A percentile compares a stretch with the other conserved stretches of the same genome.
These are phyloP conservation scores for Thryonomys swinderianus DNA, from an alignment of 2,113 vertebrate genomes.

Conservation along the genomic window DNA sequence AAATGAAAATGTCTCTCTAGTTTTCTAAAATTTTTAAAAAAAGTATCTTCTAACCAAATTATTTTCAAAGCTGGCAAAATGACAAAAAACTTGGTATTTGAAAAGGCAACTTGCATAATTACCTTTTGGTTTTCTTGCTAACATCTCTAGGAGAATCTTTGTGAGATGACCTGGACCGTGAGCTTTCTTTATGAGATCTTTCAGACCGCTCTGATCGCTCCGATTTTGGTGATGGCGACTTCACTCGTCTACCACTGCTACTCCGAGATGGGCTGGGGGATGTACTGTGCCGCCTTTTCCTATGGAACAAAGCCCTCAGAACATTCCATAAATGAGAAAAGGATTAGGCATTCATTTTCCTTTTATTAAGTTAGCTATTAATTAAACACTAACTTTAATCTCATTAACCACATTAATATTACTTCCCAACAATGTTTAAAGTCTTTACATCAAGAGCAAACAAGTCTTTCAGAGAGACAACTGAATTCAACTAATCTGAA, in stretches of 20 bases:
- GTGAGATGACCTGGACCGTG: conserved; percentile 92
- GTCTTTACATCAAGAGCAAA: conserved; percentile 28
- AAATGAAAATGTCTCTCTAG: conserved; percentile 51
- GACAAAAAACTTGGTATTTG: conserved; percentile 43
- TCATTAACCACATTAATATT: background rate
- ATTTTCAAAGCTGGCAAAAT: conserved; percentile 44
- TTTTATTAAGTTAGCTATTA: conserved; percentile 42
- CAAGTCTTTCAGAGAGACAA: conserved; percentile 42
- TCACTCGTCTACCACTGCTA: conserved; percentile 91
- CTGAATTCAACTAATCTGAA: background rate
- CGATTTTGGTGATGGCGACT: conserved; percentile 95
- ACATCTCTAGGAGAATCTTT: conserved; percentile 96
- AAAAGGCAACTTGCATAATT: conserved; percentile 58
- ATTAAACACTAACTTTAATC: conserved; percentile 17
- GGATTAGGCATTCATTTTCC: conserved; percentile 12
- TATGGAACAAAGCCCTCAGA: conserved; percentile 78
- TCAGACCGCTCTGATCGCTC: conserved; percentile 94
- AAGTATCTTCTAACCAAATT: conserved; percentile 48
- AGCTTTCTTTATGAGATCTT: conserved; percentile 96
- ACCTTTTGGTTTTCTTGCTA: conserved; percentile 97
- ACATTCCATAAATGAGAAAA: conserved; percentile 52
- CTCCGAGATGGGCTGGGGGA: conserved; percentile 95
- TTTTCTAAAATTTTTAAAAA: conserved; percentile 55
- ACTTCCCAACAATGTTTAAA: conserved; percentile 49
- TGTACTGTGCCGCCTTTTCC: conserved; percentile 95